Base-by-base conservation (phyloP, 2,888 invertebrate species). In the Athetis lepigone region DNA sequence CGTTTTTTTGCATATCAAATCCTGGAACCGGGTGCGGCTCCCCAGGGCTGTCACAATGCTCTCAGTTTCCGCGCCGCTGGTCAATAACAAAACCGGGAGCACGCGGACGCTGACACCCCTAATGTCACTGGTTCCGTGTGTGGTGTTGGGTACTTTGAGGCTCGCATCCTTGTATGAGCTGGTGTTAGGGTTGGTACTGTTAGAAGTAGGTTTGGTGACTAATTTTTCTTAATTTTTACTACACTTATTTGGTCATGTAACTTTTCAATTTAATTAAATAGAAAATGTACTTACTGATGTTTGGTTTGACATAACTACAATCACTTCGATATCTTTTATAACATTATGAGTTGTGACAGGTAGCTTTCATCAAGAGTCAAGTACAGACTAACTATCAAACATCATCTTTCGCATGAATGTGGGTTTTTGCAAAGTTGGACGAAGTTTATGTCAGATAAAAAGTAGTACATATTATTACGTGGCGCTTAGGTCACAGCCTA, bases 21-120 rank as follows among this genome's bases (percentile, higher is more conserved):
- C 74, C 68, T 71, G 62, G 68, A 66, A 69, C 64, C 79, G 61
- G 79, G 80, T 80, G 79, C 78, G 85, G 83, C 84, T 84, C 84
- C 85, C 87, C 83, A 92, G 91, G 92, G 92, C 82, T 92, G 90
- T 88, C 90, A 90, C 90, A 92, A 90, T 88, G 83, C 74, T 67
- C 81, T 78, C 82, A 82, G 87, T 90, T 94, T 93, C 89, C 91
- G 89, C 90, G 69, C 84, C 87, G 85, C 80, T 85, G 90, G 80
- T 71, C 89, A 78, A 84, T 79, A 83, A 93, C 92, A 93, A 92
- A 89, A 88, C 87, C 81, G 70, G 73, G 75, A 84, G 85, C 77
- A 80, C 82, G 84, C 80, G 82, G 84, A 82, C 80, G 83, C 81
- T 85, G 89, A 90, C 90, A 90, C 90, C 92, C 91, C 90, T 92